A percentile compares a stretch with the other conserved stretches of the same genome.
Conservation (phyloP, 2,888 invertebrate species). For the Pasiphila rectangulata region DNA sequence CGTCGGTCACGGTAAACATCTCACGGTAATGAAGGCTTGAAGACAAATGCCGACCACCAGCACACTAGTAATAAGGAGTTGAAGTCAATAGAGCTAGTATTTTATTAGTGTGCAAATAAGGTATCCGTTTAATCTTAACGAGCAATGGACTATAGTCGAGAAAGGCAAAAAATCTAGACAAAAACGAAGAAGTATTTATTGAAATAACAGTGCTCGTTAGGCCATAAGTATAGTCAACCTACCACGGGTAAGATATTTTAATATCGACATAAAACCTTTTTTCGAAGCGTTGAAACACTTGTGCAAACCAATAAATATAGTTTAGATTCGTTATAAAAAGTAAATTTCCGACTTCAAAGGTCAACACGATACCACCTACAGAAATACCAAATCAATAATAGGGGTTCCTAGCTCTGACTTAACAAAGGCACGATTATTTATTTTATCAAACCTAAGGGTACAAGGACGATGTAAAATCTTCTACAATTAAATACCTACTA, state of each 20-base stretch:
- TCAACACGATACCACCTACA: neutral
- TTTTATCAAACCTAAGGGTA: neutral
- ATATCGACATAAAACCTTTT: neutral
- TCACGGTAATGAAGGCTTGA: slow-evolving; percentile 57
- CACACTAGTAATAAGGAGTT: slow-evolving; percentile 41
- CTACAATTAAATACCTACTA: no score
- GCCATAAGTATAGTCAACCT: slow-evolving; percentile 5
- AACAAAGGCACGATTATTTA: neutral
- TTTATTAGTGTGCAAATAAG: slow-evolving; percentile 37
- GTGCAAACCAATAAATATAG: neutral
- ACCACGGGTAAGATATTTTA: neutral
- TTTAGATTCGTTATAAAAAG: neutral
- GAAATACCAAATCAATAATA: slow-evolving; percentile 4
- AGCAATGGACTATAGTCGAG: slow-evolving; percentile 27
- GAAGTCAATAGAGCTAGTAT: slow-evolving; percentile 31
- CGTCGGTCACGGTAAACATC: slow-evolving; percentile 70
- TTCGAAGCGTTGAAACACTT: neutral
- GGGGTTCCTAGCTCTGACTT: slow-evolving; percentile 9
- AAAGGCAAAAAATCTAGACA: slow-evolving; percentile 27
- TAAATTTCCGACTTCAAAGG: no score
- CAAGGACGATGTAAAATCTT: neutral
- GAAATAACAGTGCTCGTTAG: slow-evolving; percentile 13
- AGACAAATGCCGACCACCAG: slow-evolving; percentile 54
- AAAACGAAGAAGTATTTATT: slow-evolving; percentile 18
- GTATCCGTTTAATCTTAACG: slow-evolving; percentile 29